Evolutionary conservation across 1,140 invertebrate genomes (phyloP).

Genomic region (Ephestia elutella): DNA sequence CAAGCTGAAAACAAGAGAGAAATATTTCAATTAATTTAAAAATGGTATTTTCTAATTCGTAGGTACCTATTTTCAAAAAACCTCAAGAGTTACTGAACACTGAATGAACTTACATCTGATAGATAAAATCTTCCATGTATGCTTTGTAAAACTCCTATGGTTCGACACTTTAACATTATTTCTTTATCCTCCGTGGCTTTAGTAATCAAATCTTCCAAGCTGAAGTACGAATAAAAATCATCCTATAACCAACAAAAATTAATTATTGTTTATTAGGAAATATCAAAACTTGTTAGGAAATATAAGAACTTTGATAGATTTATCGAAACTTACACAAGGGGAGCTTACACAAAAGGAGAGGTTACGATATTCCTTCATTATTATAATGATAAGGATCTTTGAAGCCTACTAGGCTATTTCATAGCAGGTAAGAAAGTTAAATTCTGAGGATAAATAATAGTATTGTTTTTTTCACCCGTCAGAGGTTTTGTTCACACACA

Average conservation of each 20-base stretch:
- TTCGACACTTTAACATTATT: slow-evolving; percentile 35
- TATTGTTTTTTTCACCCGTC: no score
- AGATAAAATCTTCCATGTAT: slow-evolving; percentile 43
- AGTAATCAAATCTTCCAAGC: slow-evolving; percentile 25
- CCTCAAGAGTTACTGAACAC: no score
- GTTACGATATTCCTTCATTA: slow-evolving; percentile 25
- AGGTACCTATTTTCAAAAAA: no score
- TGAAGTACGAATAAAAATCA: slow-evolving; percentile 38
- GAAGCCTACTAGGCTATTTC: no score
- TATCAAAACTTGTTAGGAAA: neutral
- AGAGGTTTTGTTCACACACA: no score
- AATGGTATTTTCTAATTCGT: no score
- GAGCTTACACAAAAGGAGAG: slow-evolving; percentile 33
- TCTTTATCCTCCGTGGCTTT: slow-evolving; percentile 29
- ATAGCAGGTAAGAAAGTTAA: no score
- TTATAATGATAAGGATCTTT: no score
- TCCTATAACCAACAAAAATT: slow-evolving; percentile 22
- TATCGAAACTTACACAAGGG: slow-evolving; percentile 21
- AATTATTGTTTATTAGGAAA: neutral
- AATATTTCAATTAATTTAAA: neutral
- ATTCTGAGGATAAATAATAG: no score
- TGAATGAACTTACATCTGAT: slow-evolving; percentile 48
- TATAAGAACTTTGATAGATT: slow-evolving; percentile 1
- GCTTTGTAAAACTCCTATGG: slow-evolving; percentile 49
- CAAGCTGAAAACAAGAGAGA: slow-evolving; percentile 23